A percentile compares a stretch with the other conserved stretches of the same genome.
Evolutionary conservation across 2,888 invertebrate genomes (phyloP).

Genomic region (Kuschelorhynchus macadamiae): DNA sequence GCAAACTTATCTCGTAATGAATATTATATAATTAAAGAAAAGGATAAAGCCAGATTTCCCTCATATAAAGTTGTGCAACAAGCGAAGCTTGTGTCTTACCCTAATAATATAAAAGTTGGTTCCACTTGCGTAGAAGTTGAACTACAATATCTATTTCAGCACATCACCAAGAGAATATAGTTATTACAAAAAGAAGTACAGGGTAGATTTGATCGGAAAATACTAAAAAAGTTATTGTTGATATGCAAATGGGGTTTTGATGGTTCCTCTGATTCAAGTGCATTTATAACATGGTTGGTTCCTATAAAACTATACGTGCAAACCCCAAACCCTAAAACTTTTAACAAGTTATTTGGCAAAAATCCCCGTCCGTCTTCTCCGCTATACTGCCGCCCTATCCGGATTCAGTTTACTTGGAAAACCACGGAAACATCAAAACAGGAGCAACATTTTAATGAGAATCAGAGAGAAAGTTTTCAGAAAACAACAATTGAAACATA

Average conservation of each 20-base stretch:
- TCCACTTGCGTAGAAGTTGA: neutral
- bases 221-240: too few species aligned
- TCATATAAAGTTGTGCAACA: conserved; percentile 20
- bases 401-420: conserved; percentile 1
- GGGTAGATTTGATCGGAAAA: too few species aligned
- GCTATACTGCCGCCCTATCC: neutral
- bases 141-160: neutral
- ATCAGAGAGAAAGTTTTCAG: neutral
- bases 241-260: too few species aligned
- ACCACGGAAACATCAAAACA: conserved; percentile 3
- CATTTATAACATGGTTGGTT: neutral
- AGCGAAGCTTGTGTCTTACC: conserved; percentile 11
- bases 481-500: neutral
- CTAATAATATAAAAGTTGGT: conserved; percentile 1
- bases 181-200: too few species aligned
- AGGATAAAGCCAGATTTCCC: conserved; percentile 10
- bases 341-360: conserved; percentile 3
- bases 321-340: neutral
- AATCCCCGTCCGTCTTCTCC: neutral
- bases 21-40: conserved; percentile 21
- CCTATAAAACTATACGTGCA: neutral
- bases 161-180: too few species aligned
- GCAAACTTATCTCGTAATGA: conserved; percentile 1
- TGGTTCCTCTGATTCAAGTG: too few species aligned
- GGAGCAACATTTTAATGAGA: neutral